Evolutionary conservation across 2,888 invertebrate genomes (phyloP), one percentile per base, ranked within the genome.

Genomic region (Frankliniella intonsa): DNA sequence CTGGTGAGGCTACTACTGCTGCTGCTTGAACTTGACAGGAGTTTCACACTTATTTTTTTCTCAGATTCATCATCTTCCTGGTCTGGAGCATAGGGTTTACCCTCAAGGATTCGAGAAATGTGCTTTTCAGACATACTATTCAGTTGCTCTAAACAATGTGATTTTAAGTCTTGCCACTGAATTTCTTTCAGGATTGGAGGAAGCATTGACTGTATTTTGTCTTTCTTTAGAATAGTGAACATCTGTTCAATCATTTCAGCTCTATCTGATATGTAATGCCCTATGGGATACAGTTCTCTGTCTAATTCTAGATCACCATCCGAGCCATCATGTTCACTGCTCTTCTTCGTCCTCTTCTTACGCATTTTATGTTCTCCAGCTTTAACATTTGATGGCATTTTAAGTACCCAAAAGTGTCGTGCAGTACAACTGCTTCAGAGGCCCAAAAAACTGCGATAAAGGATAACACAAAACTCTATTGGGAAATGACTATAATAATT

Each of bases 101-200:
- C 84, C 81, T 84, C 84, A 55, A 85, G 82, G 82, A 83, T 83
- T 76, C 81, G 81, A 62, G 80, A 51, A 11, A 85, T 85, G 81
- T 84, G 82, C 81, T 83, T 83, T 51, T 83, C 82, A 38, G 84
- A 84, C 84, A 84, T 84, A 65, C 84, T 84, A 65, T 85, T 82
- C n/a, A 86, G 83, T 80, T 85, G 85, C 5, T 85, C 84, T 50
- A 86, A 83, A 84, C 85, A 85, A 80, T 85, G 85, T n/a, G 85
- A 84, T 84, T 86, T 85, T 9, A 86, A 82, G 80, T 85, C 85
- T 82, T 85, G 85, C 27, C 85, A 65, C 83, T 69, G 80, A 55
- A 51, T 80, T 82, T 84, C 85, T 83, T 84, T 84, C 12, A 85
- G 79, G 38, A 82, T 80, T 1, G 85, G 84, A 11, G 85, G 84